Percentiles rank a stretch among this genome's conserved stretches.
Evolutionary conservation across 2,797 vertebrate species (phyloP).

Genomic region (Hirundo rustica): DNA sequence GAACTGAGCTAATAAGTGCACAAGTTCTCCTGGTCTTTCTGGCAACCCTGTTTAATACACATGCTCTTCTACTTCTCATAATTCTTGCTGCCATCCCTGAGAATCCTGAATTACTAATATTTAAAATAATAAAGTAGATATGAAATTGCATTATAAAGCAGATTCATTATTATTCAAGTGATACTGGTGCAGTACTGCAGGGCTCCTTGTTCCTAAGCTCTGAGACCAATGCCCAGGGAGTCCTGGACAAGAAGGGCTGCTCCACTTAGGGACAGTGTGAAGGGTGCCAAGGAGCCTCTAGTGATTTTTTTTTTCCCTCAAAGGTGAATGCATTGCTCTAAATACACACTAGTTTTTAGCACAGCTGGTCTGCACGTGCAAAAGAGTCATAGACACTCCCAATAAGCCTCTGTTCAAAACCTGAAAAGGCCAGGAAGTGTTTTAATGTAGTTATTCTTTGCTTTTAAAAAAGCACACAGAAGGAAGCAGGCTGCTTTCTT

Average conservation of each 20-base stretch:
- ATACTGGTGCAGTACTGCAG: not conserved
- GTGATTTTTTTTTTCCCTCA: not conserved
- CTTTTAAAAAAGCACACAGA: not conserved
- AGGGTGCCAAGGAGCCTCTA: not conserved
- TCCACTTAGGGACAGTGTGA: not conserved
- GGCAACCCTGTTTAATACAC: not conserved
- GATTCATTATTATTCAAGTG: not conserved
- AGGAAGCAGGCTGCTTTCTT: not conserved
- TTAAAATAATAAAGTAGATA: not conserved
- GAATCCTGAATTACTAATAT: not conserved
- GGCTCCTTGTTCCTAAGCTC: not conserved
- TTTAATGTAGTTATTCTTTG: not conserved
- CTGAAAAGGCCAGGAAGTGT: not conserved
- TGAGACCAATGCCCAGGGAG: not conserved
- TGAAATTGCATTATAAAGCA: not conserved
- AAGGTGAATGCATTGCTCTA: not conserved
- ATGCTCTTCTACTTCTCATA: not conserved
- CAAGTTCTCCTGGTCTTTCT: not conserved
- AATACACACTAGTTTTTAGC: not conserved
- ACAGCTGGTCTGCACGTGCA: not conserved
- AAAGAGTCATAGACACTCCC: not conserved
- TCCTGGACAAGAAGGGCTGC: not conserved
- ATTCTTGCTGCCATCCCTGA: not conserved
- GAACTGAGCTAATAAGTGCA: not conserved
- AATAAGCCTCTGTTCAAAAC: not conserved